Conservation (phyloP, 1,140 invertebrate species). For the Vollenhovia emeryi region DNA sequence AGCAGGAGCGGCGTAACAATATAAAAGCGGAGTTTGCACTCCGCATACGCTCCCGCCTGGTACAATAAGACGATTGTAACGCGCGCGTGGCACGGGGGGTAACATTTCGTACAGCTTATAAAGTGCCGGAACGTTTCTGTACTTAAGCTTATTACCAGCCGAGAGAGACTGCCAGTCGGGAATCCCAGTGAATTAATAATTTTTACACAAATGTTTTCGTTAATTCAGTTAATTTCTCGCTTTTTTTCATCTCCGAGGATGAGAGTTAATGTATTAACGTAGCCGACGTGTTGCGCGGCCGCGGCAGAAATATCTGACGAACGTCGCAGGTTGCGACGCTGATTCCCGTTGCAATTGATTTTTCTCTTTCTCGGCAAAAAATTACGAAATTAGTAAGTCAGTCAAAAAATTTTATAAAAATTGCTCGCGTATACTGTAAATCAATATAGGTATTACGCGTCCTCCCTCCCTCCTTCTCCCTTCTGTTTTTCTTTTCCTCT, state of each 20-base stretch:
- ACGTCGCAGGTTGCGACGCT: neutral
- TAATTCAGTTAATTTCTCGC: neutral
- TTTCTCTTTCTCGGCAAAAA: neutral
- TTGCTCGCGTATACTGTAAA: neutral
- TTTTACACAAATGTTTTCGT: neutral
- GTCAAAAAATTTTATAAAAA: neutral
- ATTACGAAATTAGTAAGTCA: neutral
- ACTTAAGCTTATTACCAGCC: neutral
- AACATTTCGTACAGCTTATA: neutral
- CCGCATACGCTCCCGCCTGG: too few species aligned
- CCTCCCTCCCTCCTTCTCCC: too few species aligned
- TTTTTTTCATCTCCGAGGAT: neutral
- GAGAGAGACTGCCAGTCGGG: neutral
- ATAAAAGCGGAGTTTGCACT: neutral
- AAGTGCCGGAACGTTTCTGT: neutral
- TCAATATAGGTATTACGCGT: neutral
- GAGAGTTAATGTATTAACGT: neutral
- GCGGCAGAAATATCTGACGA: neutral
- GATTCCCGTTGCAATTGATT: neutral
- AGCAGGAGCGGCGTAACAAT: neutral
- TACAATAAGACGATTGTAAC: conserved; percentile 26
- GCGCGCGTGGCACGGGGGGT: neutral
- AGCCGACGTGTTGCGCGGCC: neutral
- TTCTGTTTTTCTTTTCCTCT: neutral
- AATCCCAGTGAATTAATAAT: conserved; percentile 1